Conservation (phyloP, 2,113 vertebrate genomes). For the Fulmarus glacialis region DNA sequence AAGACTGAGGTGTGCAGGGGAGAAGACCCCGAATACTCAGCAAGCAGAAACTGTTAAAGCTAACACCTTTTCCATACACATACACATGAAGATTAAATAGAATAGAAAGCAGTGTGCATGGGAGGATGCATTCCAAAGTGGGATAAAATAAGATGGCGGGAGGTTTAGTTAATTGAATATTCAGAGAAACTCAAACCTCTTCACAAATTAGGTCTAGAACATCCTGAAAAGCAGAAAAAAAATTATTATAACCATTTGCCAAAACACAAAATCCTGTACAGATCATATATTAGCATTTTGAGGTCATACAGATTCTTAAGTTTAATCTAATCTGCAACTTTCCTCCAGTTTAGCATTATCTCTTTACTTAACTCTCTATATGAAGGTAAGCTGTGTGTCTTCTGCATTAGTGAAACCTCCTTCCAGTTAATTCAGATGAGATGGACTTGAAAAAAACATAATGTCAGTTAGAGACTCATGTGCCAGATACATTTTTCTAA, state of each 20-base stretch:
- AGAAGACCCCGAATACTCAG: neutral
- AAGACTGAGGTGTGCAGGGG: neutral
- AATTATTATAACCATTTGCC: neutral
- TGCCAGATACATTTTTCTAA: neutral
- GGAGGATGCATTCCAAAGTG: neutral
- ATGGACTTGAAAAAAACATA: neutral
- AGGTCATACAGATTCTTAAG: neutral
- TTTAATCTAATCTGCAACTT: neutral
- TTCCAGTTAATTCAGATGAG: neutral
- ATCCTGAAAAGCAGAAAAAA: neutral
- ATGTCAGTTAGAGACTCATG: neutral
- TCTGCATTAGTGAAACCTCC: neutral
- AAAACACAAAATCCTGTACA: neutral
- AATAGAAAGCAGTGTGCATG: neutral
- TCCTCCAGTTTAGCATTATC: neutral
- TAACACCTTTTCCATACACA: neutral
- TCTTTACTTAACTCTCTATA: neutral
- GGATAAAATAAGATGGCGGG: neutral
- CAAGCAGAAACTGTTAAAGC: neutral
- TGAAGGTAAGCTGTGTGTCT: neutral
- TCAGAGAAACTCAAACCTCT: neutral
- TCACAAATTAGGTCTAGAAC: neutral
- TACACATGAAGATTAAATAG: neutral
- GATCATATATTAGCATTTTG: neutral
- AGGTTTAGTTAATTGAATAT: neutral